Base-by-base conservation (phyloP, 2,888 invertebrate species). In the Cryptocephalus moraei region DNA sequence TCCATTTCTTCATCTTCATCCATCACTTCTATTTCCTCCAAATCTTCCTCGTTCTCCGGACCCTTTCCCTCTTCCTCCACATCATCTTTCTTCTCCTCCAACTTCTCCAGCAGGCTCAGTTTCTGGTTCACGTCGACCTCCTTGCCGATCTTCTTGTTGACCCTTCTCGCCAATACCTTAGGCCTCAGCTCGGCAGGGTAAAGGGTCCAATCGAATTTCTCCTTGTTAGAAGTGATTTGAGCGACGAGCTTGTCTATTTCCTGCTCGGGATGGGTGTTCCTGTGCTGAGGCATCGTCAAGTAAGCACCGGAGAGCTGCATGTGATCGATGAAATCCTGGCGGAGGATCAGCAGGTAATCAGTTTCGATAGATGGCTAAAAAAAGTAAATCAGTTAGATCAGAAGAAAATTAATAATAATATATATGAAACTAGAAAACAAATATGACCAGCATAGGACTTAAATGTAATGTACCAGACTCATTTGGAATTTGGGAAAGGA, bases 1-100 rank as follows among this genome's bases (percentile, higher is more conserved):
- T 91, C 91, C 78, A 89, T 82, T 69, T 91, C 90, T 63, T 88
- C 84, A 60, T 90, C 89, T 8, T 86, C 85, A 43, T 82, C 80
- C 48, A 79, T 77, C 39, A 75, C 77, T 41, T 81, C 81, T 4
- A 63, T 59, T 4, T 76, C 75, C 34, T 76, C 77, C 48, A 73
- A 75, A 0, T 68, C 72, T n/a, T 75, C 77, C 36, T 80, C 79
- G 41, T 76, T 77, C 39, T 76, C 77, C 1, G 74, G 71, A 1
- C 71, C 71, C 13, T 60, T 63, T 22, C 64, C 66, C 48, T 73
- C 73, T 47, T 72, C 46, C 38, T 41, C 39, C n/a, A 44, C 67
- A 39, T 64, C 62, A 9, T 66, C 64, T 9, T 56, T 58, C 32
- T 58, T 83, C 49, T 80, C 78, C 61, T 87, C 86, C 12, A 86